phyloP scores from a whole-genome alignment of 2,113 vertebrate species.

The Carassius gibelio region DNA sequence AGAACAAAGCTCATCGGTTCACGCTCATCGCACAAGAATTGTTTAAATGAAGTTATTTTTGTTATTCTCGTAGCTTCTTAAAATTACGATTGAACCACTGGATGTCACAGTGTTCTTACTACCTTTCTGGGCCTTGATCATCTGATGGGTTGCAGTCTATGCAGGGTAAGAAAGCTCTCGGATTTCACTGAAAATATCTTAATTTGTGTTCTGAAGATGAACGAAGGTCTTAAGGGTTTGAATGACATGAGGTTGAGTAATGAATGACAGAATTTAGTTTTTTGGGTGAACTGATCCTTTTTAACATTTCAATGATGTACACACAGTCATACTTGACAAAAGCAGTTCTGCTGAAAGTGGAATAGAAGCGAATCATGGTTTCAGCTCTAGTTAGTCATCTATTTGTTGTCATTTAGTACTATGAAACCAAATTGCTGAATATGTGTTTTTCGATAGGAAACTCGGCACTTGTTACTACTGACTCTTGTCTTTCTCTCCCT shows the following conservation, averaged over 20 bases:
- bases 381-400: background rate
- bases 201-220: background rate
- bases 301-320: background rate
- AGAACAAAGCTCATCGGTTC: background rate
- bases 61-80: too few relatives aligned
- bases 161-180: too few relatives aligned
- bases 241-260: background rate
- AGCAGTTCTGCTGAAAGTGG: background rate
- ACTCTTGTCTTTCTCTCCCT: conserved; percentile 23
- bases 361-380: background rate
- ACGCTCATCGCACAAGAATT: background rate
- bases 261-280: background rate
- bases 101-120: too few relatives aligned
- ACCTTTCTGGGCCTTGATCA: too few relatives aligned
- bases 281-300: background rate
- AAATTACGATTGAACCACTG: too few relatives aligned
- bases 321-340: background rate
- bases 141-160: too few relatives aligned
- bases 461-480: background rate
- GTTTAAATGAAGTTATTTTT: background rate
- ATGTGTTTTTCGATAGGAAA: background rate
- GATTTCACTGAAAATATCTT: background rate
- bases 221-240: background rate
- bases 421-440: background rate
- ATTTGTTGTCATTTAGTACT: conserved; percentile 16